A percentile compares a stretch with the other conserved stretches of the same genome.
Conservation (phyloP, 2,797 vertebrate genomes). For the Lacerta agilis region DNA sequence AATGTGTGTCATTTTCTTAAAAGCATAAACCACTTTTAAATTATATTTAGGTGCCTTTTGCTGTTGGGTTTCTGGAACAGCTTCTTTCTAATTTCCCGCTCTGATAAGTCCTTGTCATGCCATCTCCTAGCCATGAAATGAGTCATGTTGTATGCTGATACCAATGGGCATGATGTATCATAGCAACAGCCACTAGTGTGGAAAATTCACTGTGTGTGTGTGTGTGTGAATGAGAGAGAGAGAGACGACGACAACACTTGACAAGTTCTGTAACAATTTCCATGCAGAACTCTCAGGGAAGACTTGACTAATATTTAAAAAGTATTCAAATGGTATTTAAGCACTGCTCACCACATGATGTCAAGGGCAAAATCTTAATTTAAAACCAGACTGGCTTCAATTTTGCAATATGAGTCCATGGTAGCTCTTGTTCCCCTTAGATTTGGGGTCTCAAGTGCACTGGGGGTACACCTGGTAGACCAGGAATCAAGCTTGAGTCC, state of each 20-base stretch:
- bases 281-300: neutral
- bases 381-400: neutral
- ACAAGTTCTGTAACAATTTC: slow-evolving; percentile 4
- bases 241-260: slow-evolving; percentile 23
- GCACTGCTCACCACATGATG: neutral
- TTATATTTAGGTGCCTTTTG: slow-evolving; percentile 51
- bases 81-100: slow-evolving; percentile 68
- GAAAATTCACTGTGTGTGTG: slow-evolving; percentile 57
- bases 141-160: slow-evolving; percentile 52
- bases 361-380: neutral
- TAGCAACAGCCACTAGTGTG: slow-evolving; percentile 51
- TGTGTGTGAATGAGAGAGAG: too few species aligned
- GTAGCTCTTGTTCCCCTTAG: neutral
- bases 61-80: slow-evolving; percentile 56
- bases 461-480: rapidly evolving
- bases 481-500: neutral
- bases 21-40: slow-evolving; percentile 48
- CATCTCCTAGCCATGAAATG: slow-evolving; percentile 68
- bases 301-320: neutral
- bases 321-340: neutral
- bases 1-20: slow-evolving; percentile 46
- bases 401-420: neutral
- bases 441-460: neutral
- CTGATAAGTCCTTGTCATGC: slow-evolving; percentile 61
- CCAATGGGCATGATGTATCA: slow-evolving; percentile 30